A percentile compares a stretch with the other conserved stretches of the same genome.
Conservation (phyloP, 30 jellyfish, hydroid and myxozoan species). For the Clytia hemisphaerica region DNA sequence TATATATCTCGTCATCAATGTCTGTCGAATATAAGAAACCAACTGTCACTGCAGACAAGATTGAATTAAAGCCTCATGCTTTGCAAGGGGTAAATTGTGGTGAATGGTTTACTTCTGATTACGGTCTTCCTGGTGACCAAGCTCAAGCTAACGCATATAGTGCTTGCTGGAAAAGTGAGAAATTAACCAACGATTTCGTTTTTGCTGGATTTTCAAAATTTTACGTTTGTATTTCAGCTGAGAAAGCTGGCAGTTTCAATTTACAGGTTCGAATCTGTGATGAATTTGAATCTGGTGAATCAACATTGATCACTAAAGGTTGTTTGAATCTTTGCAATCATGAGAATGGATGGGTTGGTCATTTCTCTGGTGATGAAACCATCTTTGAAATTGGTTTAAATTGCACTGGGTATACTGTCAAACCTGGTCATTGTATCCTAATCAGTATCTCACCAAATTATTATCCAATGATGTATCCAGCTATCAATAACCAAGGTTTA, state of each 20-base stretch:
- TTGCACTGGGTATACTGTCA: background rate
- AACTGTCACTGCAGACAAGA: background rate
- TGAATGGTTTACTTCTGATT: background rate
- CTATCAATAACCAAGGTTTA: constrained; percentile 12
- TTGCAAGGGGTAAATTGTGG: constrained; percentile 23
- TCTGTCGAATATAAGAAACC: background rate
- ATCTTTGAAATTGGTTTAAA: background rate
- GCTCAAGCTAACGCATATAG: constrained; percentile 29
- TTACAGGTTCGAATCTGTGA: constrained; percentile 32
- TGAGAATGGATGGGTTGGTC: constrained; percentile 22
- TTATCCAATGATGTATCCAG: constrained; percentile 21
- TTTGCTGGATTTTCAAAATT: constrained; percentile 14
- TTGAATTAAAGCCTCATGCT: constrained; percentile 11
- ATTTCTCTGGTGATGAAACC: background rate
- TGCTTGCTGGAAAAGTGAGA: constrained; percentile 24
- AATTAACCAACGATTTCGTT: constrained; percentile 6
- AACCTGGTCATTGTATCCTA: constrained; percentile 9
- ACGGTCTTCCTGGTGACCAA: constrained; percentile 37
- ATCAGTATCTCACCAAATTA: constrained; percentile 22
- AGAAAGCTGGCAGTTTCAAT: background rate
- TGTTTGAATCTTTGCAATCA: constrained; percentile 1
- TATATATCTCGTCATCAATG: constrained; percentile 1
- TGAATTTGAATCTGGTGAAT: constrained; percentile 33
- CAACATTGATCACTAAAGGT: constrained; percentile 20
- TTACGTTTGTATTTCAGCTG: background rate